Percentiles rank a stretch among this genome's conserved stretches.
Conservation (phyloP, 2,888 invertebrate genomes). For the Ennomos erosarius region DNA sequence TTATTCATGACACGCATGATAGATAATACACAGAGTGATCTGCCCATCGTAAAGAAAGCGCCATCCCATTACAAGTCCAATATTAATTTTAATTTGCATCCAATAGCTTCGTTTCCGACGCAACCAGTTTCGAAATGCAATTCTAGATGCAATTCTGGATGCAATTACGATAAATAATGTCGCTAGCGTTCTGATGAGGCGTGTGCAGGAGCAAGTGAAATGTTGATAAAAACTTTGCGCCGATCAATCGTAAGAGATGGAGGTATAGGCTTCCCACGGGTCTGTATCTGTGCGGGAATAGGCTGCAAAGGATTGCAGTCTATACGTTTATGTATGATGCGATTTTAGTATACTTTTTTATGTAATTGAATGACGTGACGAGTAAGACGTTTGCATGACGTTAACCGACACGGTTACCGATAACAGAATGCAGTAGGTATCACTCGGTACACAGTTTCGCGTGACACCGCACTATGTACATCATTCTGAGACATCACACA, state of each 20-base stretch:
- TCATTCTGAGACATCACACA: too few relatives aligned
- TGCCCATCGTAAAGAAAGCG: constrained; percentile 20
- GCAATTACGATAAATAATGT: constrained; percentile 57
- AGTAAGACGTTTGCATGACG: too few relatives aligned
- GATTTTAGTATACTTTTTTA: too few relatives aligned
- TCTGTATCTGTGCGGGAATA: constrained; percentile 63
- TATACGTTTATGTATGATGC: not conserved
- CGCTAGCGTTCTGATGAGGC: constrained; percentile 45
- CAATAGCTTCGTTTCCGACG: constrained; percentile 29
- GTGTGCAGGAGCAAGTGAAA: constrained; percentile 40
- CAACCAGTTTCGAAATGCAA: constrained; percentile 9
- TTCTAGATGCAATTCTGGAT: constrained; percentile 10
- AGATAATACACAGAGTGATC: constrained; percentile 4
- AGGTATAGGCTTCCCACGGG: constrained; percentile 73
- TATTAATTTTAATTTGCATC: constrained; percentile 27
- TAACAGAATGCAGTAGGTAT: too few relatives aligned
- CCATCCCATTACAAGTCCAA: constrained; percentile 11
- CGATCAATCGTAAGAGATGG: constrained; percentile 53
- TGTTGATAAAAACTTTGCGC: constrained; percentile 50
- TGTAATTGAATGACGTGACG: too few relatives aligned
- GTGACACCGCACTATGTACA: too few relatives aligned
- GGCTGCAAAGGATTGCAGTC: constrained; percentile 2
- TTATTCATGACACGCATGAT: not conserved
- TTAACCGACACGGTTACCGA: too few relatives aligned
- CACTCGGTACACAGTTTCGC: too few relatives aligned